Evolutionary conservation across 2,797 vertebrate genomes (phyloP).

Genomic region (Morelia viridis): DNA sequence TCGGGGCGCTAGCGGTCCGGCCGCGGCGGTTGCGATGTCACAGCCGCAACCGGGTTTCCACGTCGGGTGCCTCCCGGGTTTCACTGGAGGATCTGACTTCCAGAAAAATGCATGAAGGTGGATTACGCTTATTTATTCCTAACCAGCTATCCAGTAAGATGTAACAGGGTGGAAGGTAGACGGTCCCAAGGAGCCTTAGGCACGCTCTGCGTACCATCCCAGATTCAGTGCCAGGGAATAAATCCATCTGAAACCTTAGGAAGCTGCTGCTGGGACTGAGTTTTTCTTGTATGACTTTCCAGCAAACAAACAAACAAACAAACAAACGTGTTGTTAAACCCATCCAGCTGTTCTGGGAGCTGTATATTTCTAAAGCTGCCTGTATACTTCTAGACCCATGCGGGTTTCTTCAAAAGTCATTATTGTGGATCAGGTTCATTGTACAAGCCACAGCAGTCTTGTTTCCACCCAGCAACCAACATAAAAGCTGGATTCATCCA

Average conservation of each 20-base stretch:
- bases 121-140: neutral
- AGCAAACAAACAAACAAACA: neutral
- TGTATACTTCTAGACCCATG: neutral
- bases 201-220: neutral
- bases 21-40: neutral
- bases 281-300: neutral
- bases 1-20: neutral
- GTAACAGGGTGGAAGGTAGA: neutral
- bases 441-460: neutral
- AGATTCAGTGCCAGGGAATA: accelerated
- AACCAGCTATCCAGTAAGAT: neutral
- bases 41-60: neutral
- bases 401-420: neutral
- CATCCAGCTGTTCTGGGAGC: neutral
- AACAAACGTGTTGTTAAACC: neutral
- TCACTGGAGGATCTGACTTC: too few species aligned
- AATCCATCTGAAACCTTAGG: neutral
- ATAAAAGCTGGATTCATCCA: neutral
- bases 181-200: neutral
- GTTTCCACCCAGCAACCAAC: neutral
- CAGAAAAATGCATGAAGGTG: neutral
- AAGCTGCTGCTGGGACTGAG: neutral
- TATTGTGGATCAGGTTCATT: neutral
- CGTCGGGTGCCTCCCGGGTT: neutral
- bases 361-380: neutral